Evolutionary conservation across 1,140 invertebrate species (phyloP), one percentile per base, ranked within the genome.

Genomic region (Oreohelix idahoensis): DNA sequence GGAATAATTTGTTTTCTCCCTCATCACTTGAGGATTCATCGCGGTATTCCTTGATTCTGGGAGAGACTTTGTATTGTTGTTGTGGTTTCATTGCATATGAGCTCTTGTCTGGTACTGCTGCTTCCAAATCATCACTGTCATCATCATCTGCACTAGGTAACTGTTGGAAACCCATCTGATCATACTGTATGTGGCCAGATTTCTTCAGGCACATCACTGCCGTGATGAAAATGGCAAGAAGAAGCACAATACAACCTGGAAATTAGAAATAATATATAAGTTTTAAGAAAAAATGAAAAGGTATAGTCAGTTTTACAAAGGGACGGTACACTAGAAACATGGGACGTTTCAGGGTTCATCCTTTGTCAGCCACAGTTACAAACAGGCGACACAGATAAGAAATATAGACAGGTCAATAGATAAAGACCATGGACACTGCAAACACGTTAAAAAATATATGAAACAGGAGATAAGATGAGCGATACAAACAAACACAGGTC

Each of bases 121-220:
- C 45, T 36, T 32, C 38, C 32, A 77, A 39, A 20, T 86, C 80
- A 23, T 88, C 86, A 13, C 76, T 82, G 17, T 87, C 86, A 4
- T 86, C 85, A n/a, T 87, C 86, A 29, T 88, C 87, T 32, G 84
- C 70, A 76, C 84, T 84, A 20, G 79, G 81, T 1, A 89, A 84
- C 35, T 83, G 86, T 66, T 79, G 81, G 80, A 89, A 89, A 32
- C 89, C 89, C 45, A 86, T 74, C n/a, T 85, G 45, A 77, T 87
- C 85, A 42, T 84, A 86, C 35, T 79, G 77, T 17, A 82, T 73
- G 20, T 71, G 76, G 42, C 76, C 79, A 36, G 53, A 69, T n/a
- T 49, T 84, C 80, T 78, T 74, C 32, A 87, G 32, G 80, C 89
- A 89, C 29, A 89, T 81, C 0, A 87, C 66, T 0, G 84, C 84